Conservation (phyloP, 2,888 invertebrate genomes). For the Ophion slaviceki region DNA sequence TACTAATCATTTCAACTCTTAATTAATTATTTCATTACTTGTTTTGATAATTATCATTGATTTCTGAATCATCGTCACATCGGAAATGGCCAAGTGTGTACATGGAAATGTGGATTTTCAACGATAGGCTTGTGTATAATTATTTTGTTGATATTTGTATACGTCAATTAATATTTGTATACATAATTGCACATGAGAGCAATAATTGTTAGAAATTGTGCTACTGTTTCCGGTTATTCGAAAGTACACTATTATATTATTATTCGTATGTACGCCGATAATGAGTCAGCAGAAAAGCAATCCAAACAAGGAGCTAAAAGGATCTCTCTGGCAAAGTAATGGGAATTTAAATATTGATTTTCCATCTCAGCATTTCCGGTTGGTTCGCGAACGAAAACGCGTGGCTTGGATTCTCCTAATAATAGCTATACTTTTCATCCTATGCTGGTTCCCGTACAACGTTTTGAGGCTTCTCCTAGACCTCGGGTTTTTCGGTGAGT, state of each 20-base stretch:
- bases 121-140: no score
- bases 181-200: no score
- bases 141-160: no score
- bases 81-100: no score
- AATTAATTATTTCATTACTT: not conserved
- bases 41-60: not conserved
- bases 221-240: no score
- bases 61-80: no score
- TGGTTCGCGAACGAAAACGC: slow-evolving; percentile 89
- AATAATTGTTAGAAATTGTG: no score
- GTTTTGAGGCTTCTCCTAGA: slow-evolving; percentile 88
- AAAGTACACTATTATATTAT: no score
- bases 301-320: not conserved
- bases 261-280: no score
- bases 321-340: not conserved
- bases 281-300: not conserved
- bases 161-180: no score
- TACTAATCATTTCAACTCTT: not conserved
- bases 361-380: slow-evolving; percentile 85
- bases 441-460: slow-evolving; percentile 92
- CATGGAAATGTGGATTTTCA: no score
- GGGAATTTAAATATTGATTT: not conserved
- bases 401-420: slow-evolving; percentile 91
- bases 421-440: slow-evolving; percentile 89
- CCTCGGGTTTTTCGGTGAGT: slow-evolving; percentile 83